These are phyloP conservation scores for Acanthochromis polyacanthus DNA, from an alignment of 2,113 vertebrate species.

Conservation along the genomic window DNA sequence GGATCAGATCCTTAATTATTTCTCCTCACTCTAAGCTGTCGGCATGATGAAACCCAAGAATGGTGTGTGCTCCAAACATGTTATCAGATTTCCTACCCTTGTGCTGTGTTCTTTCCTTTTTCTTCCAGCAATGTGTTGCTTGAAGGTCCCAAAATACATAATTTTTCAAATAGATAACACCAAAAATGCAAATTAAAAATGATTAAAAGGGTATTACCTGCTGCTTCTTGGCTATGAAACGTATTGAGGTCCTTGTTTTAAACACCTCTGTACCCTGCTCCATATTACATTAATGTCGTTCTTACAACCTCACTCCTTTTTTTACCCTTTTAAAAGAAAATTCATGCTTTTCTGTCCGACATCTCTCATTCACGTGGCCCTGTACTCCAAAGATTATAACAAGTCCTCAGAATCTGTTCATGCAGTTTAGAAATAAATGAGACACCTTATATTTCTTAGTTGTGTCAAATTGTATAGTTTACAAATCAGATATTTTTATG, in stretches of 20 bases:
- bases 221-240: too few relatives aligned
- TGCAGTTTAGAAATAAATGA: neutral
- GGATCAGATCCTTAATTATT: conserved; percentile 67
- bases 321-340: too few relatives aligned
- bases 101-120: neutral
- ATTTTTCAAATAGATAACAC: neutral
- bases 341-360: too few relatives aligned
- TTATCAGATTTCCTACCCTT: conserved; percentile 8
- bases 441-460: neutral
- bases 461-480: neutral
- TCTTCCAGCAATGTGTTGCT: neutral
- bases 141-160: neutral
- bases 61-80: conserved; percentile 33
- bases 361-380: too few relatives aligned
- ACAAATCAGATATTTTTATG: too few relatives aligned
- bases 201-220: too few relatives aligned
- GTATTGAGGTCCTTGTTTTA: too few relatives aligned
- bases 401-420: neutral
- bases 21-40: conserved; percentile 55
- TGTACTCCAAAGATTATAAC: too few relatives aligned
- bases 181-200: neutral
- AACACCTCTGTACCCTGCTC: neutral
- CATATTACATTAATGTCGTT: neutral
- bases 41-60: conserved; percentile 43
- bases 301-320: neutral